A percentile compares a stretch with the other conserved stretches of the same genome.
These are phyloP conservation scores for Phortica variegata DNA, from an alignment of 1,140 invertebrate genomes.

Conservation along the genomic window DNA sequence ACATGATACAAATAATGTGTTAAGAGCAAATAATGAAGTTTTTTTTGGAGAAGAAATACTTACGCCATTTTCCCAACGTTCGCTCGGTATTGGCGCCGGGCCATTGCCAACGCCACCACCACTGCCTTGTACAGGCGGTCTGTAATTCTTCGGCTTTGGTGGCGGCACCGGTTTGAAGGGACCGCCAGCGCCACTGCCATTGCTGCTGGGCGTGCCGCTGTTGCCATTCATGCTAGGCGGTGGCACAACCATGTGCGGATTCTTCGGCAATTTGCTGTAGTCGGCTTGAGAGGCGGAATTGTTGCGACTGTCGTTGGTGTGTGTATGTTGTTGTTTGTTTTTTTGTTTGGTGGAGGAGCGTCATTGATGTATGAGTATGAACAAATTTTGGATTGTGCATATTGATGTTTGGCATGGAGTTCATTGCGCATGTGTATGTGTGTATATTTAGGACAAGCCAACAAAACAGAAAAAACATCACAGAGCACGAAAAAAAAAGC, in stretches of 20 bases:
- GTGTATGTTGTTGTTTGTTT: constrained; percentile 4
- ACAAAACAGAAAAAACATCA: constrained; percentile 15
- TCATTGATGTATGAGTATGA: constrained; percentile 13
- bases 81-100: constrained; percentile 16
- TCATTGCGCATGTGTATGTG: no score
- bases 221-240: constrained; percentile 31
- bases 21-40: neutral
- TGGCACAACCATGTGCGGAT: constrained; percentile 36
- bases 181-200: constrained; percentile 57
- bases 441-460: no score
- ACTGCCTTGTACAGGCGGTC: constrained; percentile 64
- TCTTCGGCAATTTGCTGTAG: constrained; percentile 57
- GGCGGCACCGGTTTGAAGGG: constrained; percentile 87
- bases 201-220: constrained; percentile 44
- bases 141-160: constrained; percentile 88
- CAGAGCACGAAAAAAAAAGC: constrained; percentile 37
- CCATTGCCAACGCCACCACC: constrained; percentile 36
- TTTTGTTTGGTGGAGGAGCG: constrained; percentile 3
- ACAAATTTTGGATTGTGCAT: constrained; percentile 13
- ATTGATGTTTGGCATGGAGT: constrained; percentile 13
- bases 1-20: constrained; percentile 2
- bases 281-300: constrained; percentile 63
- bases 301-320: constrained; percentile 54
- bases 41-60: constrained; percentile 15
- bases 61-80: constrained; percentile 52